These are phyloP conservation scores for Saguinus imperator DNA, from an alignment of 2,113 vertebrate species.

Conservation along the genomic window DNA sequence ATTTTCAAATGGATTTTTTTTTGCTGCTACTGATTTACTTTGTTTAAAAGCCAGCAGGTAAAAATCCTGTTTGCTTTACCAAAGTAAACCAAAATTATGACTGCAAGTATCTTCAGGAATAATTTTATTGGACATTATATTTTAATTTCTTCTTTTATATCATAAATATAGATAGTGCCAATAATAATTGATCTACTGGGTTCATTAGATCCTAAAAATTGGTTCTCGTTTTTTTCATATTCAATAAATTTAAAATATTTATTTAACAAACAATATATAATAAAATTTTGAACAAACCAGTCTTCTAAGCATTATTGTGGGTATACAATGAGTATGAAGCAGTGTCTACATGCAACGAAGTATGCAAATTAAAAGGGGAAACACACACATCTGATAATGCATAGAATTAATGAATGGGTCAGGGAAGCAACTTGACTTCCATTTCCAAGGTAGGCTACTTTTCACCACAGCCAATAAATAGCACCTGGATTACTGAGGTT, in stretches of 20 bases:
- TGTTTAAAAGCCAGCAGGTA: neutral
- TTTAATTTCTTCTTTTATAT: neutral
- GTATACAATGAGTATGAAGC: neutral
- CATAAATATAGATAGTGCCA: neutral
- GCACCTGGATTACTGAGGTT: neutral
- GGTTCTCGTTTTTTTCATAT: neutral
- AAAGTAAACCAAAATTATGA: constrained; percentile 19
- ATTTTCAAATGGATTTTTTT: constrained; percentile 1
- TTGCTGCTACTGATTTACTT: neutral
- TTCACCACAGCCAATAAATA: neutral
- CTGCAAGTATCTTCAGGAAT: neutral
- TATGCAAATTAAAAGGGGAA: neutral
- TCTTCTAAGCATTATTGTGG: neutral
- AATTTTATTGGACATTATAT: neutral
- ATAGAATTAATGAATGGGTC: neutral
- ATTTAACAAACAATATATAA: neutral
- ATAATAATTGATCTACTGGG: neutral
- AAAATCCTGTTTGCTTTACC: neutral
- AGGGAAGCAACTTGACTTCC: neutral
- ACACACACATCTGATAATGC: neutral
- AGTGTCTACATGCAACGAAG: neutral
- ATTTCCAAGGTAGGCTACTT: neutral
- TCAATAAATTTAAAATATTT: neutral
- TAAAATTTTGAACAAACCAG: neutral
- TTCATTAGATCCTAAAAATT: neutral